Evolutionary conservation across 2,113 vertebrate species (phyloP).

Genomic region (Microcebus ravelobensis): DNA sequence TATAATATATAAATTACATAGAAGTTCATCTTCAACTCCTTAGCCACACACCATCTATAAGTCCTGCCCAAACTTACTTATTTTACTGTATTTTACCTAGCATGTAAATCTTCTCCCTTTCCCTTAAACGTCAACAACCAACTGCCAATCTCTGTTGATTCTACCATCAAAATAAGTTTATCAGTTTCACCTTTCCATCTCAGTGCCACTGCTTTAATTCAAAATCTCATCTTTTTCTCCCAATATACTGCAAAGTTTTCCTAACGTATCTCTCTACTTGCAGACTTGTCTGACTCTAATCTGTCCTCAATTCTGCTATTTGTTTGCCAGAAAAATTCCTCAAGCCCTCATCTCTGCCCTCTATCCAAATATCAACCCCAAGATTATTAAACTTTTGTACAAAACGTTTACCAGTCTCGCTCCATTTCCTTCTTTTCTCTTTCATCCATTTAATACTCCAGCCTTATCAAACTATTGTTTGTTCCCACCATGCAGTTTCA

Average conservation of each 20-base stretch:
- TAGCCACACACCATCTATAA: neutral
- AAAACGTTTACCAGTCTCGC: neutral
- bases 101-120: neutral
- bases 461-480: fast-evolving
- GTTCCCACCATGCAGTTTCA: fast-evolving
- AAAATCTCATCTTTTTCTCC: neutral
- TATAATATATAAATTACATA: neutral
- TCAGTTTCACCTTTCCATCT: neutral
- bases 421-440: neutral
- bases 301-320: neutral
- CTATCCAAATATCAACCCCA: neutral
- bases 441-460: neutral
- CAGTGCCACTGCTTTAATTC: neutral
- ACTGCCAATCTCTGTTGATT: neutral
- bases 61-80: neutral
- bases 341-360: neutral
- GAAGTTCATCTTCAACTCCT: neutral
- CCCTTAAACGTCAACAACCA: neutral
- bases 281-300: neutral
- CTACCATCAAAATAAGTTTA: neutral
- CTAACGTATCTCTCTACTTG: neutral
- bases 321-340: neutral
- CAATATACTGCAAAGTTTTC: neutral
- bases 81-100: neutral
- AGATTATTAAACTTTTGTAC: neutral